phyloP scores from a whole-genome alignment of 2,797 vertebrate species.

The Telmatherina bonti region DNA sequence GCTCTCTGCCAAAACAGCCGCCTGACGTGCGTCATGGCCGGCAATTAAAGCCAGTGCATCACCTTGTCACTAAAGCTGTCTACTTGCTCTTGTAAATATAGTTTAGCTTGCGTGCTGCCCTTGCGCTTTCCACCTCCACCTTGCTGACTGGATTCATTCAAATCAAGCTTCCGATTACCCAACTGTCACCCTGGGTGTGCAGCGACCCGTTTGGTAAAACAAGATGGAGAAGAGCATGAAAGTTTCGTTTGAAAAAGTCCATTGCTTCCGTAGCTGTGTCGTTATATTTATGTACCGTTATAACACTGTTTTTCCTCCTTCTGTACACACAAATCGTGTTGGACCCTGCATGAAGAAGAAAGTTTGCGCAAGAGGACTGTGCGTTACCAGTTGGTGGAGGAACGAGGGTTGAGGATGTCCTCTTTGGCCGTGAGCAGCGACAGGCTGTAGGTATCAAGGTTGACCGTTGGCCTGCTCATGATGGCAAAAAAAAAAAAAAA shows the following conservation, averaged over 20 bases:
- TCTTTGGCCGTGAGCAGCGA: conserved; percentile 89
- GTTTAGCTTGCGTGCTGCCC: conserved; percentile 20
- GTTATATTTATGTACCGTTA: background rate
- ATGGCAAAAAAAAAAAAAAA: no score
- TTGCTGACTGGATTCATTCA: conserved; percentile 50
- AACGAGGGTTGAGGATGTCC: conserved; percentile 87
- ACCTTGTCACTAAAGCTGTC: conserved; percentile 1
- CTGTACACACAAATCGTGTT: background rate
- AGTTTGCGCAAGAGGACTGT: background rate
- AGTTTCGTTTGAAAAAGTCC: background rate
- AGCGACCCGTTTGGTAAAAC: conserved; percentile 9
- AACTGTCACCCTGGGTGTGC: conserved; percentile 29
- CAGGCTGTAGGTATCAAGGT: conserved; percentile 89
- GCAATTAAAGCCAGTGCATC: conserved; percentile 12
- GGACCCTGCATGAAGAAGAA: background rate
- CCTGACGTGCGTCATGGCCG: conserved; percentile 38
- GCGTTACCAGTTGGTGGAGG: conserved; percentile 88
- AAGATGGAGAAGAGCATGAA: conserved; percentile 5
- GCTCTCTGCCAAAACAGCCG: conserved; percentile 34
- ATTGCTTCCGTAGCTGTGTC: background rate
- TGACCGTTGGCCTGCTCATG: conserved; percentile 76
- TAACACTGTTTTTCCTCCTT: background rate
- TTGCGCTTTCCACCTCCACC: conserved; percentile 21
- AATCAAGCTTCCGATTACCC: conserved; percentile 57
- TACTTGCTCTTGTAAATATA: conserved; percentile 1